Conservation (phyloP, 53 echinoderm and acorn worm genomes). For the Apostichopus leukothele region DNA sequence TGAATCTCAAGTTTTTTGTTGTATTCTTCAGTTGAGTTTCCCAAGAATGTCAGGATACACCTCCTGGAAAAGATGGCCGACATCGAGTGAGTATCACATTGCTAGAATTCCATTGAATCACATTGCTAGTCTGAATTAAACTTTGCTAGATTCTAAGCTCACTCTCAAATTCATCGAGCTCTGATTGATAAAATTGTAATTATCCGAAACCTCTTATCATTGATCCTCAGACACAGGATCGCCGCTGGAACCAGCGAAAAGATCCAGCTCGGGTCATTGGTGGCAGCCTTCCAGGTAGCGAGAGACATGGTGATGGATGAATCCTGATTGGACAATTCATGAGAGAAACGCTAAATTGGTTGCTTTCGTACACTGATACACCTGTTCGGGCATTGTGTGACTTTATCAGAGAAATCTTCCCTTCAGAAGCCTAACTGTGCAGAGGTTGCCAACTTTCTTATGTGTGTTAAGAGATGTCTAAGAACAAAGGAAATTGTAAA, state of each 20-base stretch:
- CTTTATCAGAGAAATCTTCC: too few relatives aligned
- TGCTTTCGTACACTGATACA: too few relatives aligned
- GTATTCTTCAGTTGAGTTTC: slow-evolving; percentile 85
- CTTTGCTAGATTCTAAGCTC: too few relatives aligned
- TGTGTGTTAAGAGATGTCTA: too few relatives aligned
- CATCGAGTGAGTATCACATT: slow-evolving; percentile 71
- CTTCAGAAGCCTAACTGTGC: too few relatives aligned
- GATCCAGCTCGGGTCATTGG: slow-evolving; percentile 83
- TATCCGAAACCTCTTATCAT: not conserved
- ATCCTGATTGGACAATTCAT: slow-evolving; percentile 42
- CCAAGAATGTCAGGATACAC: slow-evolving; percentile 70
- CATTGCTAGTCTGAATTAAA: too few relatives aligned
- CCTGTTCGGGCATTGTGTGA: too few relatives aligned
- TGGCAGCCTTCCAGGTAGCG: slow-evolving; percentile 87
- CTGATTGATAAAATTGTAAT: not conserved
- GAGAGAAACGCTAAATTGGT: too few relatives aligned
- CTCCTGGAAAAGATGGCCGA: slow-evolving; percentile 95
- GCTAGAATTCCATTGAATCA: too few relatives aligned
- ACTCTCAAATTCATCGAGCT: too few relatives aligned
- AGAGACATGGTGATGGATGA: slow-evolving; percentile 82
- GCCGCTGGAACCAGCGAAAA: slow-evolving; percentile 97
- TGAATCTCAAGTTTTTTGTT: not conserved
- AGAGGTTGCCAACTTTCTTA: too few relatives aligned
- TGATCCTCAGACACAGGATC: slow-evolving; percentile 71
- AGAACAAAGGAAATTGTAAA: too few relatives aligned